Percentiles rank a stretch among this genome's conserved stretches.
These are phyloP conservation scores for Lasioglossum pauxillum DNA, from an alignment of 2,888 invertebrate species.

Conservation along the genomic window DNA sequence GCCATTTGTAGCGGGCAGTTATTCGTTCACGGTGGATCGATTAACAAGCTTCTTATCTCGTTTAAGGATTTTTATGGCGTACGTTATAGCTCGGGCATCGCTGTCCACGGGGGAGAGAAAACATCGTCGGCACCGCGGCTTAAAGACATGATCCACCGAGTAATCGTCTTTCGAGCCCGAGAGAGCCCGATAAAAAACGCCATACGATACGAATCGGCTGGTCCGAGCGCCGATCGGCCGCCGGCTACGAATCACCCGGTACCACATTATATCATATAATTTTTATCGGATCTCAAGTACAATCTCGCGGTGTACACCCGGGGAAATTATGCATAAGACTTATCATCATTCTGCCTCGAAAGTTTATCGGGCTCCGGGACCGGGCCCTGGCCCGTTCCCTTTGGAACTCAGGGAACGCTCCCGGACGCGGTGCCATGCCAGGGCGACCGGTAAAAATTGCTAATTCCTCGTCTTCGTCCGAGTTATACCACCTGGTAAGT, in stretches of 20 bases:
- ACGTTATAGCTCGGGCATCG: constrained; percentile 70
- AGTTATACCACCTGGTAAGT: background rate
- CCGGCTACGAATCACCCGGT: constrained; percentile 75
- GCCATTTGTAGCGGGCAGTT: constrained; percentile 57
- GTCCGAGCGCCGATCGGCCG: constrained; percentile 76
- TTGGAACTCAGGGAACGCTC: background rate
- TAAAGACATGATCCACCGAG: constrained; percentile 71
- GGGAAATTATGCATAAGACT: constrained; percentile 72
- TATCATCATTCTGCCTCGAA: constrained; percentile 71
- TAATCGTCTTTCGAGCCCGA: constrained; percentile 68
- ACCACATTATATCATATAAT: constrained; percentile 76
- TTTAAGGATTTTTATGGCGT: constrained; percentile 74
- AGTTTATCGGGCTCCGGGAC: constrained; percentile 59
- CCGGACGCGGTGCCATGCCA: background rate
- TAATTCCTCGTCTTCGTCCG: constrained; percentile 36
- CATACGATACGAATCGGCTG: constrained; percentile 76
- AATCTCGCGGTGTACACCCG: constrained; percentile 76
- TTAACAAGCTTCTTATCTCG: constrained; percentile 77
- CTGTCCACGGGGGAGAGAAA: constrained; percentile 61
- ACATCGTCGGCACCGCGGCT: constrained; percentile 65
- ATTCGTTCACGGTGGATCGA: constrained; percentile 68
- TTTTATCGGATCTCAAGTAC: constrained; percentile 80
- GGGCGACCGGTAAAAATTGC: constrained; percentile 42
- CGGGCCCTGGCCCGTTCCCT: background rate
- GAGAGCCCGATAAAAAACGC: constrained; percentile 72